A percentile compares a stretch with the other conserved stretches of the same genome.
Evolutionary conservation across 64 coral and sea anemone genomes (phyloP).

Genomic region (Montipora cactus): DNA sequence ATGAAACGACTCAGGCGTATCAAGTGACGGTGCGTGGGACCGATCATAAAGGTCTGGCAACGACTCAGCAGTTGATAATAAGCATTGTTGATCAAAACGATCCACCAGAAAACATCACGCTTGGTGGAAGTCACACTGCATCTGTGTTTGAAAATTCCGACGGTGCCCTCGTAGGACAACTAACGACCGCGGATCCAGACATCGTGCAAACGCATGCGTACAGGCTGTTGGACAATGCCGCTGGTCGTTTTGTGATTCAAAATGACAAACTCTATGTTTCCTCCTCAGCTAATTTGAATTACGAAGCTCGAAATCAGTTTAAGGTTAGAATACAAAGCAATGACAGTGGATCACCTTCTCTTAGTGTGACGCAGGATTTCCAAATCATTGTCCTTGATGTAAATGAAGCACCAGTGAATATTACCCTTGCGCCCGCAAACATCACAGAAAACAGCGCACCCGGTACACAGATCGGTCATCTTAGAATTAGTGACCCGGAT

Average conservation of each 20-base stretch:
- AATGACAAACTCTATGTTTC: constrained; percentile 81
- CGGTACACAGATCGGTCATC: constrained; percentile 71
- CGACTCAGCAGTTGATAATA: constrained; percentile 59
- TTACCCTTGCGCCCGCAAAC: constrained; percentile 51
- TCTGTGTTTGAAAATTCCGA: constrained; percentile 73
- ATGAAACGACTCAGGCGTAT: constrained; percentile 61
- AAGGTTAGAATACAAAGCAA: constrained; percentile 43
- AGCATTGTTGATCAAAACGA: constrained; percentile 76
- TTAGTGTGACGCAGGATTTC: constrained; percentile 39
- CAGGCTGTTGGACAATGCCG: constrained; percentile 58
- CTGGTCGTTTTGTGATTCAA: constrained; percentile 74
- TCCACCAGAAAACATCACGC: constrained; percentile 64
- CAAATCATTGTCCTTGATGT: constrained; percentile 54
- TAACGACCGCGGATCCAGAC: constrained; percentile 68
- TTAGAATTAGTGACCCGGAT: constrained; percentile 79
- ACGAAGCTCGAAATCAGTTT: constrained; percentile 58
- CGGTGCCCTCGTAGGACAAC: constrained; percentile 53
- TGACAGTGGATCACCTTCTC: constrained; percentile 64
- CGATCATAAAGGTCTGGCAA: constrained; percentile 59
- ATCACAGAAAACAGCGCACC: constrained; percentile 75
- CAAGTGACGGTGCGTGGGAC: constrained; percentile 35
- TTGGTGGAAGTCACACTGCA: constrained; percentile 30
- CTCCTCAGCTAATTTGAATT: constrained; percentile 71
- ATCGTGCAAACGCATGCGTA: constrained; percentile 59
- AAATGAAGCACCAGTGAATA: constrained; percentile 78